Evolutionary conservation across 2,888 invertebrate genomes (phyloP).

Genomic region (Chirona hameri): DNA sequence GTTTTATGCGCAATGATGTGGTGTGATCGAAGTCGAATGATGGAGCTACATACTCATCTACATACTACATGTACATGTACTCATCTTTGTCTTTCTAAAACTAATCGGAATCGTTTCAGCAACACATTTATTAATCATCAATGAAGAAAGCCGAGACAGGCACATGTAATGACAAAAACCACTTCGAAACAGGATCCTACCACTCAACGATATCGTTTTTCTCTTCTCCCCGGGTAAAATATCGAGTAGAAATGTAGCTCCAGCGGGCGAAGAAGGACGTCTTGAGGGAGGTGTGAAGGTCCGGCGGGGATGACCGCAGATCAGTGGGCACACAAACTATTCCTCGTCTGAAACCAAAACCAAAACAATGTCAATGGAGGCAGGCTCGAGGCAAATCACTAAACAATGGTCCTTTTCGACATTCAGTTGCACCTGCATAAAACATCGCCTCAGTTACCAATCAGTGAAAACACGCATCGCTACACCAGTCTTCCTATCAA

Average conservation of each 20-base stretch:
- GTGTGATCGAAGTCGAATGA: too few species aligned
- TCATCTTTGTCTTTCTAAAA: too few species aligned
- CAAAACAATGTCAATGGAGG: not conserved
- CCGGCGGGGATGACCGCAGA: not conserved
- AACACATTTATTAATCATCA: not conserved
- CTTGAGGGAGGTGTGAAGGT: not conserved
- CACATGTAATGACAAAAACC: conserved; percentile 35
- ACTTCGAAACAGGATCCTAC: not conserved
- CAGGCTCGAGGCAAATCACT: not conserved
- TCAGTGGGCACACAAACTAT: not conserved
- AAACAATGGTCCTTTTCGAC: too few species aligned
- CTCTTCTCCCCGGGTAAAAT: too few species aligned
- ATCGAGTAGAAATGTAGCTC: not conserved
- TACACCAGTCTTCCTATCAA: not conserved
- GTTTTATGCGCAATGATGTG: too few species aligned
- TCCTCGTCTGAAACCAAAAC: not conserved
- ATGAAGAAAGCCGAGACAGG: conserved; percentile 38
- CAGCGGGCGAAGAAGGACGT: not conserved
- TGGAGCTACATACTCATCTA: too few species aligned
- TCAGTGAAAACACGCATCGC: not conserved
- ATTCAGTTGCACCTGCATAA: too few species aligned
- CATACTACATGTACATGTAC: too few species aligned
- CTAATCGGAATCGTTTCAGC: too few species aligned
- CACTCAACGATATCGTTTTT: too few species aligned
- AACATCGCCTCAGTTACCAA: not conserved